Base-by-base conservation (phyloP, 1,140 invertebrate genomes). In the Pogonus chalceus region DNA sequence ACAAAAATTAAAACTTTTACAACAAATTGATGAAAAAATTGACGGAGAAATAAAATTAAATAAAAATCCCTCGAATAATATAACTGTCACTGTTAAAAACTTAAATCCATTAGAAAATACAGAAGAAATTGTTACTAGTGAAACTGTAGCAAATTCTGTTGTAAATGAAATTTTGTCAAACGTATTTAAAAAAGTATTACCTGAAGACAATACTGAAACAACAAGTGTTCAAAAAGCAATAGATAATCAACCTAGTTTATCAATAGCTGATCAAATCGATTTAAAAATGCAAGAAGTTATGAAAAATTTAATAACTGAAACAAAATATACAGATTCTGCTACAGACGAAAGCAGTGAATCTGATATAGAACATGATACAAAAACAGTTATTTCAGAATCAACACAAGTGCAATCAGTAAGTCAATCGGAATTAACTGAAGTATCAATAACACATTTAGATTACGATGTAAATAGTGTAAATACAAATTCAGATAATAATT, bases 281-380 rank as follows among this genome's bases (percentile, higher is more conserved):
- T 52, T 55, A 20, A 61, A 65, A 35, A 67, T 69, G 65, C 60
- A 64, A 53, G 65, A 66, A 61, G 57, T 69, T 23, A 68, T 69
- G 67, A 57, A 54, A 24, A 60, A 58, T 23, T 60, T 64, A 52
- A 61, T 60, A 21, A 53, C 58, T 20, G 31, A 58, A 23, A 59
- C 58, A 14, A 56, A 54, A 10, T 67, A 67, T 57, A 21, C 53
- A n/a, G 60, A 63, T 51, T 63, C 63, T 1, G 55, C 62, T 0
- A 63, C 62, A 2, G 66, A 68, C 51, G 59, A 59, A 2, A 65
- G 62, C 50, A 60, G 61, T 39, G 59, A 61, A 48, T 55, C 58
- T 1, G 55, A 20, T 22, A 7, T 49, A 53, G 22, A 46, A 24
- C 37, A n/a, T 49, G 3, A 46, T 51, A 20, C 23, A 49, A 53